Base-by-base conservation (phyloP, 2,888 invertebrate species). In the Melieria crassipennis region DNA sequence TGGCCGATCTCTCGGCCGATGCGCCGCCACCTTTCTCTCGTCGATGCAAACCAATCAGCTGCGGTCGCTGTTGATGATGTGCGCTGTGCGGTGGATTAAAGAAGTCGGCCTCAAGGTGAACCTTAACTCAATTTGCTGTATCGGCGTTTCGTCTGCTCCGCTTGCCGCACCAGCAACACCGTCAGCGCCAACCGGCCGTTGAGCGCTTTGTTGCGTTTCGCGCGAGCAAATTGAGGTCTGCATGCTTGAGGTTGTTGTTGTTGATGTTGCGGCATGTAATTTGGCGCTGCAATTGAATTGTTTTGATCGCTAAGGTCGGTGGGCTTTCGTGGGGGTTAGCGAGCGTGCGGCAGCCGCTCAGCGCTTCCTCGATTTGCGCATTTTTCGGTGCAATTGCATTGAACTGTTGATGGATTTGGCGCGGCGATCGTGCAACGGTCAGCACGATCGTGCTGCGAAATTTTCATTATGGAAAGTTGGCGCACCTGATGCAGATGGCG, bases 21-120 rank as follows among this genome's bases (percentile, higher is more conserved):
- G 5, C 57, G 46, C n/a, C 30, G 30, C 1, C 11, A 52, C 52
- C 52, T 52, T 52, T 52, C 52, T 52, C 52, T 52, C 30, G 30
- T 52, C 6, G 7, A 5, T 52, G 10, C 52, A 5, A 52, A 52
- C n/a, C 9, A 52, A 52, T 52, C 52, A 52, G 13, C 30, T 48
- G 5, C 42, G 47, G 62, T 52, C 55, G 13, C 5, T 64, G n/a
- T 42, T 63, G 42, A 43, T 62, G 62, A 7, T 47, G 47, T 58
- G 47, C n/a, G 9, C 16, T 48, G 16, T 30, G 63, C 48, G 63
- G 69, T 42, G 16, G 46, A 63, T 63, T 61, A 63, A 69, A 63
- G 63, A 47, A 56, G 13, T 70, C 65, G 65, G 42, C 55, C 47
- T 64, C 69, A 63, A 73, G 69, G 71, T 69, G 73, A 73, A 69